Conservation (phyloP, 2,113 vertebrate genomes). For the Archilochus colubris region DNA sequence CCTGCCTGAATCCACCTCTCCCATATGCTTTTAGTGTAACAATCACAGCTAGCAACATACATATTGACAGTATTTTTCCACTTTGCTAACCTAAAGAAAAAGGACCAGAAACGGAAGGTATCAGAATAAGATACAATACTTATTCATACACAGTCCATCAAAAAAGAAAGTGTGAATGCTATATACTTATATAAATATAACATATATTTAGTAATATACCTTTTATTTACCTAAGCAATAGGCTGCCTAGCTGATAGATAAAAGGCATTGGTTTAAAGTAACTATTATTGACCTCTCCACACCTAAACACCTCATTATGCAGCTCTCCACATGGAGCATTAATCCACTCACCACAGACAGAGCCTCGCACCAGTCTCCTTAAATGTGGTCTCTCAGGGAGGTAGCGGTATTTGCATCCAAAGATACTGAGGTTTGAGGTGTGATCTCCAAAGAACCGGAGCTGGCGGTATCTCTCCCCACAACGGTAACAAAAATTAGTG, state of each 20-base stretch:
- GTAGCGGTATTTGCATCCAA: constrained; percentile 99
- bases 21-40: neutral
- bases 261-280: neutral
- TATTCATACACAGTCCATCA: neutral
- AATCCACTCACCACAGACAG: constrained; percentile 91
- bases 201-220: neutral
- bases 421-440: constrained; percentile 98
- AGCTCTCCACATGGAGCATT: neutral
- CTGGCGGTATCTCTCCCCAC: constrained; percentile 94
- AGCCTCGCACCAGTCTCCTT: constrained; percentile 92
- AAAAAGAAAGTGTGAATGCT: neutral
- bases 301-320: neutral
- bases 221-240: neutral
- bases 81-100: neutral
- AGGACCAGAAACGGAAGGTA: neutral
- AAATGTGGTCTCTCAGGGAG: constrained; percentile 96
- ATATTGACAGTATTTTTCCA: neutral
- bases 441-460: constrained; percentile 98
- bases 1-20: neutral
- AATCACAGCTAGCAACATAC: neutral
- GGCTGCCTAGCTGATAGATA: neutral
- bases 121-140: neutral
- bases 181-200: neutral
- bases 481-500: constrained; percentile 99
- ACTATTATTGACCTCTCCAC: neutral